These are phyloP conservation scores for Elysia chlorotica DNA, from an alignment of 1,140 invertebrate genomes.

Conservation along the genomic window DNA sequence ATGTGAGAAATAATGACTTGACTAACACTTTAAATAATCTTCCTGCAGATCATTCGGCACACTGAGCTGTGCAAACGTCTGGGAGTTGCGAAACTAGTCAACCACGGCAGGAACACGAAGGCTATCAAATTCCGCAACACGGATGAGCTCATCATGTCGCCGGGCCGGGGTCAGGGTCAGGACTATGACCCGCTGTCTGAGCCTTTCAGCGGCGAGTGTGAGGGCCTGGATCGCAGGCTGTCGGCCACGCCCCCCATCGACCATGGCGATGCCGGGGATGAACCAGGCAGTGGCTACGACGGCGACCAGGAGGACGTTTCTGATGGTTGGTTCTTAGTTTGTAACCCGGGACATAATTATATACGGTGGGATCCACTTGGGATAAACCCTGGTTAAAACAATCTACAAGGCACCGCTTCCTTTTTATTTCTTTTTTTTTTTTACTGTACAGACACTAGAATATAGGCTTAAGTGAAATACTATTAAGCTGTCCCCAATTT, in stretches of 20 bases:
- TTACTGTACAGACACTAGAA: background rate
- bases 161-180: slow-evolving; percentile 38
- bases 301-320: slow-evolving; percentile 52
- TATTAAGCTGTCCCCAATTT: too few relatives aligned
- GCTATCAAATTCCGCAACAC: slow-evolving; percentile 43
- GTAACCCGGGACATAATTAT: background rate
- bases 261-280: slow-evolving; percentile 33
- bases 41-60: slow-evolving; percentile 45
- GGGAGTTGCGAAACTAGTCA: slow-evolving; percentile 45
- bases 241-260: slow-evolving; percentile 41
- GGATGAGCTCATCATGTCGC: slow-evolving; percentile 54
- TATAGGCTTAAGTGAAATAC: slow-evolving; percentile 10
- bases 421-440: background rate
- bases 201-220: background rate
- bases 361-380: background rate
- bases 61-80: slow-evolving; percentile 46
- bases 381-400: background rate
- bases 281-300: slow-evolving; percentile 49
- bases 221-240: slow-evolving; percentile 27
- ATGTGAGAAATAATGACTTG: too few relatives aligned
- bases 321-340: slow-evolving; percentile 13
- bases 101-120: slow-evolving; percentile 38
- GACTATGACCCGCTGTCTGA: slow-evolving; percentile 9
- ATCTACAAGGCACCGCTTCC: background rate
- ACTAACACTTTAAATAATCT: background rate